Conservation (phyloP, 2,797 vertebrate genomes). For the Bucorvus abyssinicus region DNA sequence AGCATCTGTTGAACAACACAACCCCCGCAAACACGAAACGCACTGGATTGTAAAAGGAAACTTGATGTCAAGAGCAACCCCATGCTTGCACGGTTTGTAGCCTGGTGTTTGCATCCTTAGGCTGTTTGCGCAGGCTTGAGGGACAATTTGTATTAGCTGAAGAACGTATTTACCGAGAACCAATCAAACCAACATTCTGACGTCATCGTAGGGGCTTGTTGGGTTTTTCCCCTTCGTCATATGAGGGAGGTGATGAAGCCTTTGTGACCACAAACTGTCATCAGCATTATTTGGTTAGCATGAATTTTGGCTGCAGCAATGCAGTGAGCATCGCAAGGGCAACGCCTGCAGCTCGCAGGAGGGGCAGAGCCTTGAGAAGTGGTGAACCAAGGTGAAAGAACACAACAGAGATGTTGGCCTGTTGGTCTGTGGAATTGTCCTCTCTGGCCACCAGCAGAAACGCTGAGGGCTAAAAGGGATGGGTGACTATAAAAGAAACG, state of each 20-base stretch:
- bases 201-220: background rate
- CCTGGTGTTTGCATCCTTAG: background rate
- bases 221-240: background rate
- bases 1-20: background rate
- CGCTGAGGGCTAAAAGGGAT: background rate
- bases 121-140: background rate
- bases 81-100: background rate
- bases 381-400: background rate
- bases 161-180: background rate
- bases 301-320: background rate
- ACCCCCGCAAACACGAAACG: background rate
- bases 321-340: background rate
- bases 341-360: rapidly evolving
- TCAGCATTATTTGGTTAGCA: rapidly evolving
- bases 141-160: background rate
- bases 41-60: background rate
- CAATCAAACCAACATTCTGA: background rate
- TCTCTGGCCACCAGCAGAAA: background rate
- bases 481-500: rapidly evolving
- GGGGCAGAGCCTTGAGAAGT: background rate
- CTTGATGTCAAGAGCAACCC: background rate
- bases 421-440: background rate
- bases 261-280: constrained; percentile 26
- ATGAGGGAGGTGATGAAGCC: background rate
- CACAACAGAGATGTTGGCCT: background rate